These are phyloP conservation scores for Takifugu ocellatus DNA, from an alignment of 2,797 vertebrate genomes.

Conservation along the genomic window DNA sequence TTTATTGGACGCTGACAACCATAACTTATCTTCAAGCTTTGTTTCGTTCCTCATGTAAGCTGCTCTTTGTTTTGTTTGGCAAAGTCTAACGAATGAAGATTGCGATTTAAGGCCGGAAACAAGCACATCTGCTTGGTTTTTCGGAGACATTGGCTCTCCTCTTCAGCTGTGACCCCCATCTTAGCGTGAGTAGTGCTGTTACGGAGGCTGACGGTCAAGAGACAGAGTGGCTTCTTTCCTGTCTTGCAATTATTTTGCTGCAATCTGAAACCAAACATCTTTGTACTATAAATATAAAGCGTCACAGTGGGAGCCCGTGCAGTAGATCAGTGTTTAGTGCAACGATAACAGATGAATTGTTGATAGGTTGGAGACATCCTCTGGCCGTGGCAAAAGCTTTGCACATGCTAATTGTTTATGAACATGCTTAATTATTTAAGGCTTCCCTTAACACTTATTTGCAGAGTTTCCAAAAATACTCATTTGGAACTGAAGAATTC, in stretches of 20 bases:
- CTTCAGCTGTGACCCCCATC: constrained; percentile 17
- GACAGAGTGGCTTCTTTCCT: constrained; percentile 13
- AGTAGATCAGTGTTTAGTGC: constrained; percentile 37
- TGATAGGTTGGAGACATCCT: constrained; percentile 31
- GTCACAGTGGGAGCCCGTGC: constrained; percentile 2
- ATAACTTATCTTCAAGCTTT: constrained; percentile 59
- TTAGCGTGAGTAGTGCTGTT: constrained; percentile 46
- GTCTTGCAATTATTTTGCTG: constrained; percentile 49
- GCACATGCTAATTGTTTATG: constrained; percentile 50
- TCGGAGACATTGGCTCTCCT: constrained; percentile 13
- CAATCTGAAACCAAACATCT: constrained; percentile 41
- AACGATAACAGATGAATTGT: constrained; percentile 41
- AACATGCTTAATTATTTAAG: constrained; percentile 60
- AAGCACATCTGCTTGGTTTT: constrained; percentile 37
- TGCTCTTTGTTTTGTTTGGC: constrained; percentile 26
- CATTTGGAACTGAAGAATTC: constrained; percentile 55
- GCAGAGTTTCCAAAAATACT: constrained; percentile 53
- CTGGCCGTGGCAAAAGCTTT: constrained; percentile 43
- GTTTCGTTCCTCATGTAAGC: constrained; percentile 22
- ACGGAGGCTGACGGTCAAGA: constrained; percentile 49
- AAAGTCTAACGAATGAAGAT: constrained; percentile 36
- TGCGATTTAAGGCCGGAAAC: constrained; percentile 20
- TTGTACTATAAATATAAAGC: constrained; percentile 48
- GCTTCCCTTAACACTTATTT: constrained; percentile 58
- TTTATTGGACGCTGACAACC: constrained; percentile 70